Percentiles rank a stretch among this genome's conserved stretches.
Evolutionary conservation across 30 jellyfish, hydroid and myxozoan species (phyloP).

Genomic region (Rhopilema esculentum): DNA sequence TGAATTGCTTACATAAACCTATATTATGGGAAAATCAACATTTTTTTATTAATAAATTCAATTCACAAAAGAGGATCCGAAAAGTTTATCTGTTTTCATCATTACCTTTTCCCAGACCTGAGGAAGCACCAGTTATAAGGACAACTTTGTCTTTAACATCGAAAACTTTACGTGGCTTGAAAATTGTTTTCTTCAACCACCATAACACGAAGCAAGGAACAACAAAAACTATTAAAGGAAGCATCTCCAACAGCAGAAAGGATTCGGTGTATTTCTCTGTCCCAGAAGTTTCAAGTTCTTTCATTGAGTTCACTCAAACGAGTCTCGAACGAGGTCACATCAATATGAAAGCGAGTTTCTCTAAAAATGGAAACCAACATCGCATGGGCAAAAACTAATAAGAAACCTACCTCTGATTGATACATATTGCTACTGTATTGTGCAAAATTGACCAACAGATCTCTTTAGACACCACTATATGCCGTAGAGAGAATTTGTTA

Average conservation of each 20-base stretch:
- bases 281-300: background rate
- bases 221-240: conserved; percentile 48
- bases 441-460: too few relatives aligned
- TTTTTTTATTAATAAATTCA: too few relatives aligned
- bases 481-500: too few relatives aligned
- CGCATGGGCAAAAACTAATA: background rate
- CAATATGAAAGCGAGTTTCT: background rate
- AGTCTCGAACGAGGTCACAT: background rate
- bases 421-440: too few relatives aligned
- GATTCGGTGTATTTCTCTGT: background rate
- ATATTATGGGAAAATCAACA: too few relatives aligned
- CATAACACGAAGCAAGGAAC: conserved; percentile 67
- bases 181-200: conserved; percentile 21
- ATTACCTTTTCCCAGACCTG: conserved; percentile 97
- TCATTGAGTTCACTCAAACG: too few relatives aligned
- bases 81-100: too few relatives aligned
- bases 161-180: conserved; percentile 9
- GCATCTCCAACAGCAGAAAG: conserved; percentile 11
- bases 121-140: conserved; percentile 89
- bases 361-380: background rate
- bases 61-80: too few relatives aligned
- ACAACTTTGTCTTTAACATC: conserved; percentile 74
- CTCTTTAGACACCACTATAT: too few relatives aligned
- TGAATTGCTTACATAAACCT: too few relatives aligned
- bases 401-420: background rate